Base-by-base conservation (phyloP, 2,888 invertebrate genomes). In the Germaria angustata region DNA sequence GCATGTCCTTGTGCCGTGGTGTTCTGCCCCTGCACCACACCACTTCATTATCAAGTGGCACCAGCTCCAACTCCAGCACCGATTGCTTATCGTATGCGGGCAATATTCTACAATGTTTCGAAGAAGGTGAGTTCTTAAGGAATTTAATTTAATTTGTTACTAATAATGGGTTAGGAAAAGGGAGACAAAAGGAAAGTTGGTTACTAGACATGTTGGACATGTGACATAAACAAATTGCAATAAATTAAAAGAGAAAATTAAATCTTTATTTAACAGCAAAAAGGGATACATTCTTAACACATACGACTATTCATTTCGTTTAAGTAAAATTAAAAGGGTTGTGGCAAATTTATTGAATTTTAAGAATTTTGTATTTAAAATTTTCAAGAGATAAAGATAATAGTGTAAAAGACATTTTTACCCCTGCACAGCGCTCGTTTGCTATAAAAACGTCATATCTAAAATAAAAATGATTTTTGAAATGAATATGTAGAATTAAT, bases 31-130 rank as follows among this genome's bases (percentile, higher is more conserved):
- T 87, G 72, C 89, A 93, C 22, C 93, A 94, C 80, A 86, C 88
- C 78, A 86, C 87, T 84, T 85, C 89, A 71, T 83, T 86, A 32
- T 55, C 85, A 39, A 77, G 85, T 80, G 55, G 71, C 75, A 73
- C 63, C 17, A 68, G 39, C 65, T 66, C 79, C 8, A 81, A 84
- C 28, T 84, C 85, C 28, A 89, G 93, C 66, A 94, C 95, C 80
- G 93, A 94, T 63, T 96, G 96, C 89, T 93, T 95, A 71, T 95
- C 96, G 0, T 96, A 94, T 89, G 95, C 96, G 85, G 96, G 96
- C 39, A 96, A 96, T 90, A 96, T 96, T 86, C 94, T 95, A 65
- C 95, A 96, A 90, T 96, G 96, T 91, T 95, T 96, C 87, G 96
- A 96, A 90, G 96, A 96, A 93, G 96, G 96, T 95, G 59, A 86